A percentile compares a stretch with the other conserved stretches of the same genome.
Conservation (phyloP, 2,888 invertebrate genomes). For the Lathronympha strigana region DNA sequence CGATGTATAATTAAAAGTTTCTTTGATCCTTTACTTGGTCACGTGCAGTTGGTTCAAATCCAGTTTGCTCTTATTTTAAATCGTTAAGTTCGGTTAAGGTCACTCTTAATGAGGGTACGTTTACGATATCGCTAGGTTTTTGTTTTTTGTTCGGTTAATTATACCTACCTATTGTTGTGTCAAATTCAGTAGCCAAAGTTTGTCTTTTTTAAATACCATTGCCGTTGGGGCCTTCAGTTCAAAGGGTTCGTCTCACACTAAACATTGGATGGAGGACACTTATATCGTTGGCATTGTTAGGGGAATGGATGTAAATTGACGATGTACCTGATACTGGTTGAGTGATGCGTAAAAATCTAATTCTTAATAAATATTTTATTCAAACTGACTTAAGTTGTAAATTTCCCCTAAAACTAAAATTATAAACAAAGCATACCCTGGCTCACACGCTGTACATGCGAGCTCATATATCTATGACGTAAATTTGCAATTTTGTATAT, state of each 20-base stretch:
- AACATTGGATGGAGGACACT: not conserved
- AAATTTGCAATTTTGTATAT: not conserved
- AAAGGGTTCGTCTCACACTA: not conserved
- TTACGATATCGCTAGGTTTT: conserved; percentile 9
- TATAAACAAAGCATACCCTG: no score
- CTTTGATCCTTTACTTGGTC: not conserved
- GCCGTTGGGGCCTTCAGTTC: not conserved
- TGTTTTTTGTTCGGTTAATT: conserved; percentile 5
- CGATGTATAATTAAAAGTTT: conserved; percentile 6
- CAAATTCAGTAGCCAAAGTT: conserved; percentile 6
- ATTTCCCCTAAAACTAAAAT: no score
- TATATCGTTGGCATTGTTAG: no score
- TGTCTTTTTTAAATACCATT: not conserved
- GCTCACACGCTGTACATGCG: no score
- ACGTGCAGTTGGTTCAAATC: conserved; percentile 15
- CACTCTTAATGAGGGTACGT: conserved; percentile 31
- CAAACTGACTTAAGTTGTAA: no score
- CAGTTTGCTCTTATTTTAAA: conserved; percentile 7
- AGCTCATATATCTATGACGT: no score
- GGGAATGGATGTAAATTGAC: no score
- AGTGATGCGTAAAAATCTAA: no score
- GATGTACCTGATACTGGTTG: no score
- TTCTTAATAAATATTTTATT: no score
- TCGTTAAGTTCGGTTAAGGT: conserved; percentile 9
- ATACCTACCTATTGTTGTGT: conserved; percentile 10